Evolutionary conservation across 2,888 invertebrate species (phyloP).

Genomic region (Drosophila affinis): DNA sequence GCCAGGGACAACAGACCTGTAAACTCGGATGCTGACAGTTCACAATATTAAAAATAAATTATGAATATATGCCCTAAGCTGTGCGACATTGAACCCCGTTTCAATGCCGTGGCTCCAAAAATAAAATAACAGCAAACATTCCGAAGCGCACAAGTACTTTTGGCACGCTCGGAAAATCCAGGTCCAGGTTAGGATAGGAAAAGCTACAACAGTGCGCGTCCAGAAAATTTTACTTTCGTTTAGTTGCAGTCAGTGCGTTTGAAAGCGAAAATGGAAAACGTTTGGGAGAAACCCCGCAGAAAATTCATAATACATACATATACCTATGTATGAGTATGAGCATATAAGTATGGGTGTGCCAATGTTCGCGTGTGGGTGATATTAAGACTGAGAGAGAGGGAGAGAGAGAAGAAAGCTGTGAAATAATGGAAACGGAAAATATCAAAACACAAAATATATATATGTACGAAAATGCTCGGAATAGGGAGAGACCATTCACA

Average conservation of each 20-base stretch:
- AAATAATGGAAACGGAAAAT: conserved; percentile 22
- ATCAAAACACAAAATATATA: conserved; percentile 27
- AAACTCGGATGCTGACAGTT: not conserved
- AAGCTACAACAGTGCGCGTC: conserved; percentile 10
- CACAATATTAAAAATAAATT: conserved; percentile 64
- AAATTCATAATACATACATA: conserved; percentile 17
- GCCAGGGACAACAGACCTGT: conserved; percentile 15
- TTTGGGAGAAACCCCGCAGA: conserved; percentile 24
- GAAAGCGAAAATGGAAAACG: conserved; percentile 71
- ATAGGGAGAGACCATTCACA: not conserved
- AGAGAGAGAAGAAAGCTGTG: conserved; percentile 30
- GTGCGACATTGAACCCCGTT: conserved; percentile 67
- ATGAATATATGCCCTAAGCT: conserved; percentile 50
- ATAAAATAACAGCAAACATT: conserved; percentile 48
- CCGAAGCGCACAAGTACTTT: not conserved
- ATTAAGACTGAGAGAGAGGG: conserved; percentile 5
- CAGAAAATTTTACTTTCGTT: conserved; percentile 56
- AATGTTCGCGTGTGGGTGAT: conserved; percentile 16
- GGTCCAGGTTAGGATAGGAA: not conserved
- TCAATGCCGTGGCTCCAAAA: conserved; percentile 66
- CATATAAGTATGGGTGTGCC: conserved; percentile 11
- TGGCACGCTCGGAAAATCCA: not conserved
- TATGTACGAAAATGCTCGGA: conserved; percentile 6
- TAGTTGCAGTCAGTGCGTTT: conserved; percentile 46
- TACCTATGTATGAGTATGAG: not conserved